A percentile compares a stretch with the other conserved stretches of the same genome.
These are phyloP conservation scores for Rhimphoctona megacephalus DNA, from an alignment of 2,888 invertebrate species.

Conservation along the genomic window DNA sequence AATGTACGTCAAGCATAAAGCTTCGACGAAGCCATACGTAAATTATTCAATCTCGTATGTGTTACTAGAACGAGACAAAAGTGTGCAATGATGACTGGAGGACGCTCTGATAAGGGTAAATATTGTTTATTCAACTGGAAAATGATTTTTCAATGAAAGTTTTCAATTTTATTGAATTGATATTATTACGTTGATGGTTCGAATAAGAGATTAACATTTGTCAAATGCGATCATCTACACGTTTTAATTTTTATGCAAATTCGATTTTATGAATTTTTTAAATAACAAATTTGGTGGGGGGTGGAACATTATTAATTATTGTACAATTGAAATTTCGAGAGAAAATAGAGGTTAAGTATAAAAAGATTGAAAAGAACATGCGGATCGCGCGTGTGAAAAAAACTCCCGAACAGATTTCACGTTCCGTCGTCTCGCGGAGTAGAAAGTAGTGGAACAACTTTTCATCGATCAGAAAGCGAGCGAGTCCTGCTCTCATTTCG, in stretches of 20 bases:
- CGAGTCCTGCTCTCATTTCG: conserved; percentile 73
- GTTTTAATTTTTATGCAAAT: no score
- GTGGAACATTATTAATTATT: not conserved
- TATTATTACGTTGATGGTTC: no score
- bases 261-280: no score
- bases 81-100: conserved; percentile 29
- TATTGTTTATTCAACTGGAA: no score
- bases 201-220: no score
- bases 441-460: conserved; percentile 78
- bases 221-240: no score
- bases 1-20: conserved; percentile 57
- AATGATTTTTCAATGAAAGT: no score
- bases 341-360: conserved; percentile 60
- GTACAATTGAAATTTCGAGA: not conserved
- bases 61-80: conserved; percentile 51
- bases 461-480: conserved; percentile 67
- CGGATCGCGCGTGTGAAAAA: not conserved
- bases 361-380: conserved; percentile 37
- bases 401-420: conserved; percentile 67
- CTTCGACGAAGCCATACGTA: conserved; percentile 64
- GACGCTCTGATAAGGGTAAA: conserved; percentile 33
- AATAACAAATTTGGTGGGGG: no score
- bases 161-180: no score
- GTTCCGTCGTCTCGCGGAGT: conserved; percentile 67
- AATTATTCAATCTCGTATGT: conserved; percentile 28